Percentiles rank a stretch among this genome's conserved stretches.
These are phyloP conservation scores for Mythimna pallens DNA, from an alignment of 2,888 invertebrate species.

Conservation along the genomic window DNA sequence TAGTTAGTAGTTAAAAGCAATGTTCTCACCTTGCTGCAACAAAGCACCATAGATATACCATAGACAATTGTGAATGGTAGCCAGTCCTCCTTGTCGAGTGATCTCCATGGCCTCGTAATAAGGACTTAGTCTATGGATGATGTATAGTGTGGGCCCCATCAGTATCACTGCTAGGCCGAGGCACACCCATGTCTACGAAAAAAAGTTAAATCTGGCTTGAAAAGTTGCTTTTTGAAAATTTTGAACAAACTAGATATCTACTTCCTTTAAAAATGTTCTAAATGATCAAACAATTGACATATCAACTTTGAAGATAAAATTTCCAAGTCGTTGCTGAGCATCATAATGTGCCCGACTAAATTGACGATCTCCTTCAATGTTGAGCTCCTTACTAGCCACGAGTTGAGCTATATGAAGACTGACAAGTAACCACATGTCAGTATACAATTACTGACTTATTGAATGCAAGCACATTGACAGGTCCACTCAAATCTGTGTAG, in stretches of 20 bases:
- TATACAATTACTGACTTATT: too few species aligned
- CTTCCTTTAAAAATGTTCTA: not conserved
- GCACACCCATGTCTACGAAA: constrained; percentile 94
- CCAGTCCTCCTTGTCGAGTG: constrained; percentile 89
- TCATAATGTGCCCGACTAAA: too few species aligned
- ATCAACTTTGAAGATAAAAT: too few species aligned
- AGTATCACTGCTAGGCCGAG: constrained; percentile 93
- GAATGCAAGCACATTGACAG: too few species aligned
- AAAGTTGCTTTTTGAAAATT: not conserved
- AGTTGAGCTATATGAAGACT: too few species aligned
- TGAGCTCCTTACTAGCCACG: too few species aligned
- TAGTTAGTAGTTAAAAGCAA: not conserved
- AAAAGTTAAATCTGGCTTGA: not conserved
- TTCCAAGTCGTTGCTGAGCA: too few species aligned
- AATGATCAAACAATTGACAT: not conserved
- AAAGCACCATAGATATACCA: constrained; percentile 98
- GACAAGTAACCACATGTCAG: too few species aligned
- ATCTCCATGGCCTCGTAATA: constrained; percentile 92
- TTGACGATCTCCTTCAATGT: too few species aligned
- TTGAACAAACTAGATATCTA: not conserved
- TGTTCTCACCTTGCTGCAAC: constrained; percentile 94
- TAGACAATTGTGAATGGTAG: constrained; percentile 93
- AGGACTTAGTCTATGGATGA: constrained; percentile 94
- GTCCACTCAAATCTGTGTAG: too few species aligned
- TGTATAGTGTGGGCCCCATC: constrained; percentile 94